Evolutionary conservation across 2,113 vertebrate species (phyloP), one percentile per base, ranked within the genome.

Genomic region (Tachycineta bicolor): DNA sequence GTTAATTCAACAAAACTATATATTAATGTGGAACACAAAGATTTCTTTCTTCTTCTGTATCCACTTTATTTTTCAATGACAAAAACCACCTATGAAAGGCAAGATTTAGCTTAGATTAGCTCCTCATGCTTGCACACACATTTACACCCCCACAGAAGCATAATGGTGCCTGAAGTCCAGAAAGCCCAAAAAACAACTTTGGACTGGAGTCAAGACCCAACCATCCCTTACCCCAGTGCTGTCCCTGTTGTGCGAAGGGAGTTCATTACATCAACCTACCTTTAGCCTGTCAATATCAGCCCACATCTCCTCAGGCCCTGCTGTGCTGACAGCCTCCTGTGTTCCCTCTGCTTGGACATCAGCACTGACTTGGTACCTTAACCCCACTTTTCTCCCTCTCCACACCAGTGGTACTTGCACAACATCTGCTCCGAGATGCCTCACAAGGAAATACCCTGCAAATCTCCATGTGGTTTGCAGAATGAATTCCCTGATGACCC

Each of bases 321-420:
- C 63, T n/a, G 10, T 52, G 44, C 78, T 60, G 11, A 44, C 26
- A 71, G 6, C 41, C 34, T 44, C 67, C 60, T 9, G 7, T 28
- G 55, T 74, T 73, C 59, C 20, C 56, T 67, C 43, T 33, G 0
- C 8, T 4, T 46, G 34, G 37, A 52, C 44, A 34, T n/a, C 44
- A 39, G 25, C 5, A 5, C 41, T 39, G 37, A 14, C n/a, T 53
- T 0, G 0, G 26, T 39, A 6, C n/a, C 55, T 81, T 34, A 43
- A 43, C n/a, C 18, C 14, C 14, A 6, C 22, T 79, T 75, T 41
- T 65, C 1, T 11, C 14, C 52, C 21, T 12, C 44, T 84, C 56
- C 2, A 1, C 14, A 1, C 55, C 33, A 12, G 34, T 43, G 47
- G 10, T 28, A 47, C 52, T n/a, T 79, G 52, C 46, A 63, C 43